Percentiles rank a stretch among this genome's conserved stretches.
These are phyloP conservation scores for Siniperca undulata DNA, from an alignment of 2,797 vertebrate species.

Conservation along the genomic window DNA sequence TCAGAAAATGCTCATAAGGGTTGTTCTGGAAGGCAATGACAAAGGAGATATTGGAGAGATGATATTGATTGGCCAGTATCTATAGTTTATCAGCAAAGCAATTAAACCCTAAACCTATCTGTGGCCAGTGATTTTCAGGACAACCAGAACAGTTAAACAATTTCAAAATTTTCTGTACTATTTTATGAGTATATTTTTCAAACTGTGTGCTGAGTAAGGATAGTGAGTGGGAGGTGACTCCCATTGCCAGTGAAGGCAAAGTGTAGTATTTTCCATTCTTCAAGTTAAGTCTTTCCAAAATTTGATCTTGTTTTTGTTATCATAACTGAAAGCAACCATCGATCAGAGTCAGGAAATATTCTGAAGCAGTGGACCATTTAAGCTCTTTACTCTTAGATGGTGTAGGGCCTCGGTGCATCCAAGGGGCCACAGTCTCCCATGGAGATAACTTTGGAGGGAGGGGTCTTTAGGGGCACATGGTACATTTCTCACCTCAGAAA, in stretches of 20 bases:
- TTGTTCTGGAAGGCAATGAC: background rate
- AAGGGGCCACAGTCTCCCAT: too few species aligned
- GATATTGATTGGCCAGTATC: background rate
- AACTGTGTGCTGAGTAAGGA: background rate
- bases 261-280: background rate
- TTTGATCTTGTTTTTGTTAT: background rate
- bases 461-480: too few species aligned
- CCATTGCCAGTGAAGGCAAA: background rate
- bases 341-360: slow-evolving; percentile 5
- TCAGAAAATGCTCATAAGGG: background rate
- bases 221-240: background rate
- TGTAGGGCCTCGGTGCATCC: too few species aligned
- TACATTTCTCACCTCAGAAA: background rate
- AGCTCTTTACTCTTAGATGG: too few species aligned
- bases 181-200: background rate
- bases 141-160: background rate
- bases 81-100: background rate
- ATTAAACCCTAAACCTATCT: background rate
- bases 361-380: background rate
- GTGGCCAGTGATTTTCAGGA: background rate
- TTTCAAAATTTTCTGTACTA: background rate
- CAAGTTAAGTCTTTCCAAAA: background rate
- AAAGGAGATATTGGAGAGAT: too few species aligned
- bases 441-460: too few species aligned
- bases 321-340: background rate